Percentiles rank a stretch among this genome's conserved stretches.
These are phyloP conservation scores for Microplitis deprimator DNA, from an alignment of 2,888 invertebrate species.

Conservation along the genomic window DNA sequence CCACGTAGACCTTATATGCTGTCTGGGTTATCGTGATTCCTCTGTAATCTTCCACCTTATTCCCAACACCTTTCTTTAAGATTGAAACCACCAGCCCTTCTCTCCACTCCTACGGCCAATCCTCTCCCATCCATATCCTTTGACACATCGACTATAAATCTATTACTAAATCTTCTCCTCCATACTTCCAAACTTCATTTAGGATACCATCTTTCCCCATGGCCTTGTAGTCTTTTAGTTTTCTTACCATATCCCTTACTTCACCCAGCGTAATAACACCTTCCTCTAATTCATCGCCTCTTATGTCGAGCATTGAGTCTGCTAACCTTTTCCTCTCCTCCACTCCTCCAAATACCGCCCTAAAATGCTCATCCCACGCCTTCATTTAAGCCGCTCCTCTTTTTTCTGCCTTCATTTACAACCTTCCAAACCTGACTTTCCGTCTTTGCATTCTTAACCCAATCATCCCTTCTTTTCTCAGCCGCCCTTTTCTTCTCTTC, in stretches of 20 bases:
- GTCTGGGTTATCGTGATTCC: neutral
- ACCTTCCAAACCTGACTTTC: constrained; percentile 1
- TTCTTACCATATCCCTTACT: neutral
- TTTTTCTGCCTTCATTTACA: neutral
- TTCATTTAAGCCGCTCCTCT: neutral
- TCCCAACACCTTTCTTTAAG: constrained; percentile 3
- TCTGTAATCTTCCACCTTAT: constrained; percentile 19
- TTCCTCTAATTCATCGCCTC: neutral
- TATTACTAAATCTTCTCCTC: constrained; percentile 10
- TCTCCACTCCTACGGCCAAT: constrained; percentile 34
- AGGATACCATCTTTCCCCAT: constrained; percentile 29
- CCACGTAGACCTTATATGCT: constrained; percentile 28
- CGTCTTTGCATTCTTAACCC: neutral
- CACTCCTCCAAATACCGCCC: no score
- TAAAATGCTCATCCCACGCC: no score
- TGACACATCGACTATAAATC: no score
- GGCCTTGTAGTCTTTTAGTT: constrained; percentile 14
- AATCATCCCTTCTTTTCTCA: neutral
- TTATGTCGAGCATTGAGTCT: no score
- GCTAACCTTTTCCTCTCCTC: no score
- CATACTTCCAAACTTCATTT: constrained; percentile 36
- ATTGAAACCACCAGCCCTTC: constrained; percentile 22
- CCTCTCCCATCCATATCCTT: no score
- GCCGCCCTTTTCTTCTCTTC: neutral
- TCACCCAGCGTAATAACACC: constrained; percentile 2